These are phyloP conservation scores for Volucella zonaria DNA, from an alignment of 2,888 invertebrate genomes.

Conservation along the genomic window DNA sequence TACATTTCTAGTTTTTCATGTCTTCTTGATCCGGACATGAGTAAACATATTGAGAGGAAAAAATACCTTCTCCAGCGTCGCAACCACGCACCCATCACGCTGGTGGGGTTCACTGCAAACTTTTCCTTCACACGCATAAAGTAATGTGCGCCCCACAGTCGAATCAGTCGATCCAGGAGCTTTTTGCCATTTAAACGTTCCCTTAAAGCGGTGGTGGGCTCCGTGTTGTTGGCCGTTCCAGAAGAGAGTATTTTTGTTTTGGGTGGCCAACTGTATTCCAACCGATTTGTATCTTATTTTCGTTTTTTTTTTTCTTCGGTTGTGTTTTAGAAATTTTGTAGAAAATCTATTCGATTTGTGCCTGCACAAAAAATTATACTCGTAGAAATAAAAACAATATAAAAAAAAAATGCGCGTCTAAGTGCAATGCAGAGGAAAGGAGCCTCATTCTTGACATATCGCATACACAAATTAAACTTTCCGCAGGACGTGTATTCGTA, in stretches of 20 bases:
- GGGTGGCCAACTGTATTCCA: slow-evolving; percentile 68
- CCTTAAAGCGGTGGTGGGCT: slow-evolving; percentile 65
- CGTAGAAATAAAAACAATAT: slow-evolving; percentile 6
- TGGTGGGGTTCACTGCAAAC: slow-evolving; percentile 69
- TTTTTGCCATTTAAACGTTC: slow-evolving; percentile 73
- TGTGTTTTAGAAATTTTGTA: slow-evolving; percentile 3
- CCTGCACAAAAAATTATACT: slow-evolving; percentile 10
- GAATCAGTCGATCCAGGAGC: slow-evolving; percentile 73
- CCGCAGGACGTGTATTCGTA: slow-evolving; percentile 56
- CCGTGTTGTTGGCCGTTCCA: slow-evolving; percentile 62
- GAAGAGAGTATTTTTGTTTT: slow-evolving; percentile 72
- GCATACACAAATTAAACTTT: slow-evolving; percentile 47
- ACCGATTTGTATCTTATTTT: slow-evolving; percentile 60
- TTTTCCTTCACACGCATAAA: slow-evolving; percentile 70
- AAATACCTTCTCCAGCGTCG: slow-evolving; percentile 39
- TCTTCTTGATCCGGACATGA: slow-evolving; percentile 34
- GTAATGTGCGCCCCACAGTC: slow-evolving; percentile 70
- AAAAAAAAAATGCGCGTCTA: slow-evolving; percentile 4
- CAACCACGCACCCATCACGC: slow-evolving; percentile 42
- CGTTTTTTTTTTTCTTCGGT: slow-evolving; percentile 21
- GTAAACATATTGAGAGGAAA: slow-evolving; percentile 57
- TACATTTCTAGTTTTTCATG: slow-evolving; percentile 47
- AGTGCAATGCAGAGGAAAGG: slow-evolving; percentile 32
- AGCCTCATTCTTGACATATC: slow-evolving; percentile 31
- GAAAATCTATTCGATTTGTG: slow-evolving; percentile 35